Evolutionary conservation across 2,888 invertebrate genomes (phyloP), one percentile per base, ranked within the genome.

Genomic region (Ochropleura plecta): DNA sequence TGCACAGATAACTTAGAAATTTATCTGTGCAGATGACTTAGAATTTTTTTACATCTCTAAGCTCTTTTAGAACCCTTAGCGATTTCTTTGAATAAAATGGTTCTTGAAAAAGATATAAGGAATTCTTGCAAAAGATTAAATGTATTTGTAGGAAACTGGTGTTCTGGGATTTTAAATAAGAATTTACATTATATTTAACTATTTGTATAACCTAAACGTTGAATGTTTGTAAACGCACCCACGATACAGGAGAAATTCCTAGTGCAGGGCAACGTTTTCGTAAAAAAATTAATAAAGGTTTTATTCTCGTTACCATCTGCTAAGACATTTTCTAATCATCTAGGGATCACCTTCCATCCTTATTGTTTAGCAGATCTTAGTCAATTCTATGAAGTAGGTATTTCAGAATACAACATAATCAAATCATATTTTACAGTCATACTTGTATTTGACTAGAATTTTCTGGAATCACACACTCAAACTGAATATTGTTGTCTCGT

Each of bases 51-150:
- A n/a, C n/a, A n/a, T n/a, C n/a, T n/a, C n/a, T n/a, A n/a, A n/a
- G n/a, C 6, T 46, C 18, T 10, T 10, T 40, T 65, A 65, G 30
- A 71, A 42, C 8, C 18, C 10, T 42, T 55, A 16, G 2, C 40
- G 14, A 42, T 62, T 62, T 53, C 4, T 10, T 59, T 44, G 3
- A 2, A 60, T 16, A 44, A 3, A n/a, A 48, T 10, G 14, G 0
- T 14, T 55, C 49, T 12, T 53, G 59, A n/a, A n/a, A 65, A 78
- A 53, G 30, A 55, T 49, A 42, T 42, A 30, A 18, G 49, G 9
- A 44, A 30, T 69, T 76, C 16, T 59, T 16, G 20, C 16, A 59
- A 51, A 30, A n/a, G 12, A 65, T 60, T 53, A 72, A 12, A 48
- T 65, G 10, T 60, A 30, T 14, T 51, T 40, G 8, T 1, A 53